Percentiles rank a stretch among this genome's conserved stretches.
phyloP scores from a whole-genome alignment of 2,888 invertebrate genomes.

The Schrankia costaestrigalis region DNA sequence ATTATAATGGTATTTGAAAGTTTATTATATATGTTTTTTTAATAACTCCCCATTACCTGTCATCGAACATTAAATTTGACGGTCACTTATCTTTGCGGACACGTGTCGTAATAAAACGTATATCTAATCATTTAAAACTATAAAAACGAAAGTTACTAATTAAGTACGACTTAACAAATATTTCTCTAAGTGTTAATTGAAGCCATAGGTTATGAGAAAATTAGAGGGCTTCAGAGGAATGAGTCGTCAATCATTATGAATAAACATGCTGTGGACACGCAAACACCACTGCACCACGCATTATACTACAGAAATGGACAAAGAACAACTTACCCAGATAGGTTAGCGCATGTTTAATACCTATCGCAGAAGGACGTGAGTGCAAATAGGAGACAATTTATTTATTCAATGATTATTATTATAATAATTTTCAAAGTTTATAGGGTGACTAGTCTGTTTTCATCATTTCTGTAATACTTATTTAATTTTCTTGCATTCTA shows the following conservation, averaged over 20 bases:
- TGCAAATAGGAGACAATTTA: no score
- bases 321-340: constrained; percentile 19
- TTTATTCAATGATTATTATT: no score
- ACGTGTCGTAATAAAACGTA: constrained; percentile 28
- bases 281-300: constrained; percentile 23
- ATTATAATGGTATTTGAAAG: neutral
- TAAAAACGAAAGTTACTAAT: constrained; percentile 38
- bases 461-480: no score
- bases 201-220: constrained; percentile 45
- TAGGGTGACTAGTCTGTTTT: no score
- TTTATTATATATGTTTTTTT: constrained; percentile 16
- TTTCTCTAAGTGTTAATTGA: constrained; percentile 58
- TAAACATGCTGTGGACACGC: constrained; percentile 44
- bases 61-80: constrained; percentile 25
- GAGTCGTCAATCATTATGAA: constrained; percentile 53
- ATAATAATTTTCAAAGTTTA: no score
- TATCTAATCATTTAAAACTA: constrained; percentile 31
- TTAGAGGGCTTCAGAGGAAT: constrained; percentile 43
- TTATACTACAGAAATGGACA: constrained; percentile 14
- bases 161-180: constrained; percentile 43
- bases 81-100: constrained; percentile 17
- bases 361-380: no score
- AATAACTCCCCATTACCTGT: constrained; percentile 36
- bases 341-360: neutral
- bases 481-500: no score